Percentiles rank a stretch among this genome's conserved stretches.
These are phyloP conservation scores for Synergus gifuensis DNA, from an alignment of 2,888 invertebrate species.

Conservation along the genomic window DNA sequence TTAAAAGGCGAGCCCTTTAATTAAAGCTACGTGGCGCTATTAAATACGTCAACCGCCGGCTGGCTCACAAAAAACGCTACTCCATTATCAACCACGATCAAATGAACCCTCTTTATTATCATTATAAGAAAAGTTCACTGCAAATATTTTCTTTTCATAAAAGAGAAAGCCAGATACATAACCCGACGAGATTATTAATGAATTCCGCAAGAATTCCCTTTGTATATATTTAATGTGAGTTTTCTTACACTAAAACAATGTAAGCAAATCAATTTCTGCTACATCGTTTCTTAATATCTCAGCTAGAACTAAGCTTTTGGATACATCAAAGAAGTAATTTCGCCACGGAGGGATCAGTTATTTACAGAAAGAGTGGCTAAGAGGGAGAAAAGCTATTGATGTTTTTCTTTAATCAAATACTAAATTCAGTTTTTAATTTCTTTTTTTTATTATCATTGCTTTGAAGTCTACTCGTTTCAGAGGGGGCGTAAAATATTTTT, in stretches of 20 bases:
- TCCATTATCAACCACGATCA: not conserved
- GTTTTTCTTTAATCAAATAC: not conserved
- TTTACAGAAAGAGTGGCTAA: not conserved
- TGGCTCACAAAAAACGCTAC: not conserved
- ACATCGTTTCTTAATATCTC: slow-evolving; percentile 6
- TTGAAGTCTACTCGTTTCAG: not conserved
- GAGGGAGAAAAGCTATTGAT: not conserved
- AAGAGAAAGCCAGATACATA: not conserved
- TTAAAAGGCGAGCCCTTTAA: slow-evolving; percentile 27
- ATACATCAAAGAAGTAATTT: slow-evolving; percentile 15
- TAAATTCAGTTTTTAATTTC: not conserved
- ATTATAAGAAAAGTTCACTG: not conserved
- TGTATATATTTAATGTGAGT: not conserved
- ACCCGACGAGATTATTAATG: not conserved
- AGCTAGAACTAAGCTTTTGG: not conserved
- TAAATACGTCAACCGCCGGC: not conserved
- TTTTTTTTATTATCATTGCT: not conserved
- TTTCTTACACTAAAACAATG: not conserved
- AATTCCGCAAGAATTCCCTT: not conserved
- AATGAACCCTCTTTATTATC: not conserved
- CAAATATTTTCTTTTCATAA: slow-evolving; percentile 3
- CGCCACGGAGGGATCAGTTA: not conserved
- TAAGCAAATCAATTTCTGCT: not conserved
- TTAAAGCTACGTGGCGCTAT: not conserved
- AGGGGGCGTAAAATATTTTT: slow-evolving; percentile 46